Base-by-base conservation (phyloP, 23 tunicate species). In the Styela plicata region DNA sequence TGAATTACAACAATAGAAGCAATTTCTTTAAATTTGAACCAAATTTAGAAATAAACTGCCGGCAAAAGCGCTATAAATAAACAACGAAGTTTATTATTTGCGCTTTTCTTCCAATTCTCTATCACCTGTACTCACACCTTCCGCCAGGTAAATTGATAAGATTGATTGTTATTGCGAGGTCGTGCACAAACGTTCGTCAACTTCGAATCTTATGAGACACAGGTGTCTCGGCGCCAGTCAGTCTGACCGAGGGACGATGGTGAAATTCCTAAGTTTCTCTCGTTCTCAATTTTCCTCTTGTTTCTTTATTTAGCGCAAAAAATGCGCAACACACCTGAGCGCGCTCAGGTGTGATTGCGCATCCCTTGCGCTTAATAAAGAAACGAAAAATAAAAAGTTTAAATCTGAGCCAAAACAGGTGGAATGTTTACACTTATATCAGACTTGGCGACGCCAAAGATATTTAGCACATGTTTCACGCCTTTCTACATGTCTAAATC, bases 191-290 rank as follows among this genome's bases (percentile, higher is more conserved):
- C 77, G 77, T 31, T 71, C 35, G 77, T n/a, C 37, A 5, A 33
- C 7, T 71, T 31, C 81, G 81, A 52, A 24, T 20, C 22, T 53
- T 24, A n/a, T 52, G 66, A 76, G 81, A 76, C 81, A 76, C 81
- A 76, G 81, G 81, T 76, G 81, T 52, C 81, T 2, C 64, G 81
- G 81, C 81, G 81, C 81, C 81, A 44, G 81, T 26, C 26, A 76
- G 81, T 76, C 81, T 76, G 81, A 76, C 67, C 77, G 77, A 71
- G 37, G 17, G 36, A 71, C 77, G 77, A 34, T 5, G 57, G 7
- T 71, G 18, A 36, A 3, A 31, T 71, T 18, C 36, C 16, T 71
- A 44, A 44, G 7, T 27, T 28, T 71, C 3, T 34, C 17, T 31
- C n/a, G n/a, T 32, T 36, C 34, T 21, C 37, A 71, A 71, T 34